Conservation (phyloP, 2,797 vertebrate species). For the Cossypha heuglini region DNA sequence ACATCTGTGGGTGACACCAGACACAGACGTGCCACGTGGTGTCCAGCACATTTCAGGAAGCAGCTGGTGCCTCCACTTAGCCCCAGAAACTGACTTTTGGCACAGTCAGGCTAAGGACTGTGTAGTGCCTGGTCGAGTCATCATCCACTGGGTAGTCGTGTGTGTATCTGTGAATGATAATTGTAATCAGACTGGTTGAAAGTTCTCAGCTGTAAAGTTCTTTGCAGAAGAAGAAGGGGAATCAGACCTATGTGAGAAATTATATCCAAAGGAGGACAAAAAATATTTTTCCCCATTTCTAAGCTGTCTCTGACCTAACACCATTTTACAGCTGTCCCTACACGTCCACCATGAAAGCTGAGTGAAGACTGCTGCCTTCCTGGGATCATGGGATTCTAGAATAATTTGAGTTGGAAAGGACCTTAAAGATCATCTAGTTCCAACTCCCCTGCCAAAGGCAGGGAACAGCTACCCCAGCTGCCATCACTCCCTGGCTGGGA, state of each 20-base stretch:
- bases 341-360: fast-evolving
- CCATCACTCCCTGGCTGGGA: neutral
- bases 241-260: neutral
- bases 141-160: neutral
- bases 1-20: neutral
- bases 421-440: neutral
- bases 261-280: neutral
- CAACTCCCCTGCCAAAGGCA: neutral
- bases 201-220: neutral
- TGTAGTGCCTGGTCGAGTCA: neutral
- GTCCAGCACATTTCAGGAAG: neutral
- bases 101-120: fast-evolving
- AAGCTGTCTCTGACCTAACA: neutral
- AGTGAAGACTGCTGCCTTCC: neutral
- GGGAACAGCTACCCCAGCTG: neutral
- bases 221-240: neutral
- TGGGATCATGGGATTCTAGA: neutral
- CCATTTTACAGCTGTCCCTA: neutral
- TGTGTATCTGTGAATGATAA: neutral
- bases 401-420: neutral
- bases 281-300: neutral
- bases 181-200: neutral
- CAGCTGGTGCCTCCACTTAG: neutral
- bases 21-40: fast-evolving
- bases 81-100: neutral